Conservation (phyloP, 37 sponge, comb jelly and placozoan species). For the Spongia lamella region DNA sequence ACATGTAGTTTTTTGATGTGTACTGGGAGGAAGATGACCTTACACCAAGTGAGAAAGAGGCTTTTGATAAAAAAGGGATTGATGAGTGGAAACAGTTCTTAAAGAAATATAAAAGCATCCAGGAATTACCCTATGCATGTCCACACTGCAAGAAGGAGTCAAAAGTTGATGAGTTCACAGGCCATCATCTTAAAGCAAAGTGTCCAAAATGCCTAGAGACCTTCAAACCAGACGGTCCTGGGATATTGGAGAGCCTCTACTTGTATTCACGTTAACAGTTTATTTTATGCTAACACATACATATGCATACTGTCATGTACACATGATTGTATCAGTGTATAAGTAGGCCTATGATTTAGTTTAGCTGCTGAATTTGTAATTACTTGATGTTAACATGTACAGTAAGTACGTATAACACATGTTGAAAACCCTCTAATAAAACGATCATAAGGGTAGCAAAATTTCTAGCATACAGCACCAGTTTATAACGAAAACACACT, state of each 20-base stretch:
- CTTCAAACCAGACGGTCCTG: conserved; percentile 29
- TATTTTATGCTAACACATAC: too few relatives aligned
- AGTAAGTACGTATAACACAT: too few relatives aligned
- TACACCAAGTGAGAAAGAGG: conserved; percentile 11
- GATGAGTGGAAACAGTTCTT: conserved; percentile 7
- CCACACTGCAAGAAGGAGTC: conserved; percentile 22
- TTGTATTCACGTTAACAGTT: too few relatives aligned
- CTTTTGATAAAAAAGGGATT: conserved; percentile 14
- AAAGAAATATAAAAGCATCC: conserved; percentile 18
- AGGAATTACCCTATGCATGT: conserved; percentile 17
- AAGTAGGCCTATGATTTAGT: too few relatives aligned
- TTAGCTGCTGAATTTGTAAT: too few relatives aligned
- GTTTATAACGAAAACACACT: too few relatives aligned
- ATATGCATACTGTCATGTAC: too few relatives aligned
- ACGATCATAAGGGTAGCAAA: too few relatives aligned
- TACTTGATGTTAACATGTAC: too few relatives aligned
- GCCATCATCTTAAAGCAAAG: conserved; percentile 21
- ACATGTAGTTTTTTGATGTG: conserved; percentile 30
- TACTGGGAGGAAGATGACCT: conserved; percentile 52
- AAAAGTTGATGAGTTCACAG: conserved; percentile 5
- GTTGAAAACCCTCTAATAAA: too few relatives aligned
- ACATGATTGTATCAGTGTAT: too few relatives aligned
- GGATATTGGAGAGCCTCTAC: not conserved
- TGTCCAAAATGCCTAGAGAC: conserved; percentile 38
- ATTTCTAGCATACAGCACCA: too few relatives aligned